A percentile compares a stretch with the other conserved stretches of the same genome.
Evolutionary conservation across 2,888 invertebrate genomes (phyloP).

Genomic region (Lingula anatina): DNA sequence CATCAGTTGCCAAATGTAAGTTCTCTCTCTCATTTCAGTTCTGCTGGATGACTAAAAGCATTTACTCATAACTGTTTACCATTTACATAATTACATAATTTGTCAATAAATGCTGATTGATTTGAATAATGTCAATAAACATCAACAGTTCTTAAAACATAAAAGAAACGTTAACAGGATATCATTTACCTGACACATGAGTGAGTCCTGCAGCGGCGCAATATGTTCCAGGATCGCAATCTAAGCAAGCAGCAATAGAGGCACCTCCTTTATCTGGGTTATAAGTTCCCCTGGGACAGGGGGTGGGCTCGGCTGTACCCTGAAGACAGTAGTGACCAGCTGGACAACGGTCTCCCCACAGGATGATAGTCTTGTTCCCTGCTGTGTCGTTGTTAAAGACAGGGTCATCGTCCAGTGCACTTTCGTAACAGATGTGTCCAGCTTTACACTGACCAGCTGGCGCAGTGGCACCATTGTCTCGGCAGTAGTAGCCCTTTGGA

Average conservation of each 20-base stretch:
- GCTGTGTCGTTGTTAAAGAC: slow-evolving; percentile 41
- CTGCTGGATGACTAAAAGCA: too few species aligned
- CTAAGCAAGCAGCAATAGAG: slow-evolving; percentile 22
- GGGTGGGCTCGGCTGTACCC: slow-evolving; percentile 35
- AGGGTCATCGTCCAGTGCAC: slow-evolving; percentile 34
- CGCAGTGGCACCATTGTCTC: slow-evolving; percentile 30
- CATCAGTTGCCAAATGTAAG: too few species aligned
- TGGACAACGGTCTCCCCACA: slow-evolving; percentile 42
- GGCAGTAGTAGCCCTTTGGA: slow-evolving; percentile 42
- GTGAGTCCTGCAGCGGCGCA: slow-evolving; percentile 39
- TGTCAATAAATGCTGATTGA: too few species aligned
- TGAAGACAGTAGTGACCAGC: slow-evolving; percentile 44
- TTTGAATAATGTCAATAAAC: too few species aligned
- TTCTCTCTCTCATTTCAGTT: too few species aligned
- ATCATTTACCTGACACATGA: slow-evolving; percentile 22
- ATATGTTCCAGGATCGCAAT: slow-evolving; percentile 44
- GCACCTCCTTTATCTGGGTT: slow-evolving; percentile 26
- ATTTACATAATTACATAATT: too few species aligned
- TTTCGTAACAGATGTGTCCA: slow-evolving; percentile 44
- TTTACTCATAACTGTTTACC: too few species aligned
- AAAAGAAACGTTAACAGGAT: too few species aligned
- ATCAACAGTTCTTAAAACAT: too few species aligned
- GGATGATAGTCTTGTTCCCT: slow-evolving; percentile 36
- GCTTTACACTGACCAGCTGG: slow-evolving; percentile 41
- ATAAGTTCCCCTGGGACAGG: slow-evolving; percentile 44